Base-by-base conservation (phyloP, 2,888 invertebrate genomes). In the Willowsia nigromaculata region DNA sequence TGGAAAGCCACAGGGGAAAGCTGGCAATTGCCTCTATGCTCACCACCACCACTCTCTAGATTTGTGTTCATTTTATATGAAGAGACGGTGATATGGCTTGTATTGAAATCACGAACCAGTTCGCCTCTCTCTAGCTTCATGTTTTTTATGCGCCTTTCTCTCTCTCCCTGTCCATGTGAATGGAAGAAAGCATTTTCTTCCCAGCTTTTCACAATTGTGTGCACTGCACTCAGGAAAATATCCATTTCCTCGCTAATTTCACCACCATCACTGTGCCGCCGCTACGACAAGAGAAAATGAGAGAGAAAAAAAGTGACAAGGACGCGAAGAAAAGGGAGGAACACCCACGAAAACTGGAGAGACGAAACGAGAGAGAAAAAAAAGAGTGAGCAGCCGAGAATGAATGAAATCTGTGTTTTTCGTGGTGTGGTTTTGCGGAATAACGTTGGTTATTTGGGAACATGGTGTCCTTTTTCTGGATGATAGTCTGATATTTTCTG, bases 221-320 rank as follows among this genome's bases (percentile, higher is more conserved):
- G 71, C 53, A 43, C 27, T 85, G 76, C 37, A 56, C 76, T 62
- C 76, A 87, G 87, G 87, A 81, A 87, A 81, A 65, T 81, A 80
- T 71, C 81, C 81, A 87, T 87, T 87, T 87, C 87, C 87, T 87
- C 87, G 53, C 87, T 87, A 87, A 87, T 87, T 87, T 87, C 65
- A 87, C 59, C 59, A 50, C 59, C 43, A 71, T 18, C 40, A 40
- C 71, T 15, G 25, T 18, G 5, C 40, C 40, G 68, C 43, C 71
- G 40, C 71, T 71, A 71, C 43, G 71, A 71, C 40, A 71, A 40
- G 71, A 71, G 71, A 43, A 40, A 43, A 43, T 43, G 50, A 37
- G 76, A 27, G 53, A 76, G 71, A 71, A 37, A 83, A 27, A 76
- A 71, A 74, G 40, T 71, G 85, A 76, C 76, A 76, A 76, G 76